Conservation (phyloP, 2,888 invertebrate species). For the Netelia virgata region DNA sequence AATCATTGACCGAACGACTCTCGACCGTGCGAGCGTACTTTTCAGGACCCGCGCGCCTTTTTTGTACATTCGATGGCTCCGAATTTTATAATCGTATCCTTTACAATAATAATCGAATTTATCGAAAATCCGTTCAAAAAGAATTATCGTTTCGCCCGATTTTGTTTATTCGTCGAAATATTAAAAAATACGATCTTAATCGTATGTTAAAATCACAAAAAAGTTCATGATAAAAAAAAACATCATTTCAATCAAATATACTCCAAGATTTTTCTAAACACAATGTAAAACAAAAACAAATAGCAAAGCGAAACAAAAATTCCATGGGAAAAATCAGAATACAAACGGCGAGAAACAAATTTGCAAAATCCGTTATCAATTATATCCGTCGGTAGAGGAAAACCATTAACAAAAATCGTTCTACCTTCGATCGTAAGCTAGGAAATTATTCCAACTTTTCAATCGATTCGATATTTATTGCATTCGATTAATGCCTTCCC, state of each 20-base stretch:
- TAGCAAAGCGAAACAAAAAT: too few relatives aligned
- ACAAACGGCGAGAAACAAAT: too few relatives aligned
- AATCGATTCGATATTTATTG: not conserved
- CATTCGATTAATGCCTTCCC: not conserved
- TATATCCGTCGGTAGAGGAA: too few relatives aligned
- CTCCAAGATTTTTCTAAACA: too few relatives aligned
- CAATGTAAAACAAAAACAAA: too few relatives aligned
- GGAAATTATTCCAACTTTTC: not conserved
- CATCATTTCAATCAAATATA: too few relatives aligned
- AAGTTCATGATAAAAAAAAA: too few relatives aligned
- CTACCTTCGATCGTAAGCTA: not conserved
- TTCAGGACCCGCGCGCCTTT: conserved; percentile 46
- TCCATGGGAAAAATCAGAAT: too few relatives aligned
- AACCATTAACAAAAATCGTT: too few relatives aligned
- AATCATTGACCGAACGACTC: conserved; percentile 56
- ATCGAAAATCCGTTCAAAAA: not conserved
- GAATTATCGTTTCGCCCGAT: not conserved
- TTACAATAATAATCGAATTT: not conserved
- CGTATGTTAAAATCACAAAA: too few relatives aligned
- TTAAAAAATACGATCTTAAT: not conserved
- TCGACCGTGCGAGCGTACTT: conserved; percentile 31
- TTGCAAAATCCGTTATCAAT: too few relatives aligned
- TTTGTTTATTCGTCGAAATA: not conserved
- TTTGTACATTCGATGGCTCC: conserved; percentile 37
- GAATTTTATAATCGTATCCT: conserved; percentile 25